Conservation (phyloP, 2,113 vertebrate species). For the Paracanthobrama guichenoti region DNA sequence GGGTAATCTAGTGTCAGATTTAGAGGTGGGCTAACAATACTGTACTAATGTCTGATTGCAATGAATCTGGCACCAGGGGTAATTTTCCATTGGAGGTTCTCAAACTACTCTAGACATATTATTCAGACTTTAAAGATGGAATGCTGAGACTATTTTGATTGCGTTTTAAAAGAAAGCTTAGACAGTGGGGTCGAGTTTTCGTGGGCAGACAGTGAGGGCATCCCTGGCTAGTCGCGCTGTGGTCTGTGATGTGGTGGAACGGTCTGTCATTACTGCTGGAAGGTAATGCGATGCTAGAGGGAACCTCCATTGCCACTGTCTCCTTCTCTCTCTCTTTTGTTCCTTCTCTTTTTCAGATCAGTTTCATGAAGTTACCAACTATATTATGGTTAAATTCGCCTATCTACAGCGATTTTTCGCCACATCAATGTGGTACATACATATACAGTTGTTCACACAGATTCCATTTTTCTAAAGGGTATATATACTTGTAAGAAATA, state of each 20-base stretch:
- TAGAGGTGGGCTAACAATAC: slow-evolving; percentile 23
- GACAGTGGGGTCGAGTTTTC: slow-evolving; percentile 51
- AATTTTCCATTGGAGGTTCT: slow-evolving; percentile 33
- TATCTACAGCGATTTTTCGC: too few species aligned
- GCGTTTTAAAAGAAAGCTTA: slow-evolving; percentile 50
- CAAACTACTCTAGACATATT: slow-evolving; percentile 47
- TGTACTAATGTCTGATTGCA: neutral
- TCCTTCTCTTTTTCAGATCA: slow-evolving; percentile 35
- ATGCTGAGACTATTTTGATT: slow-evolving; percentile 50
- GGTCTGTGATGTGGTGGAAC: slow-evolving; percentile 53
- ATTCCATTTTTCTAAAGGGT: too few species aligned
- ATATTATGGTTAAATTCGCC: neutral
- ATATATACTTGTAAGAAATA: too few species aligned
- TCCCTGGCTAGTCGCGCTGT: slow-evolving; percentile 43
- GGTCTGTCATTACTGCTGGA: slow-evolving; percentile 39
- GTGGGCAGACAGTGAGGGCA: slow-evolving; percentile 57
- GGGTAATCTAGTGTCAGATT: neutral
- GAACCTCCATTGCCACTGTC: slow-evolving; percentile 31
- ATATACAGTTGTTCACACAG: too few species aligned
- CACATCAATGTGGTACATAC: too few species aligned
- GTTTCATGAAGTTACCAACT: neutral
- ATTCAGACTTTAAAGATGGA: slow-evolving; percentile 48
- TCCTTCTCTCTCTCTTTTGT: slow-evolving; percentile 43
- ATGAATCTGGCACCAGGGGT: slow-evolving; percentile 33
- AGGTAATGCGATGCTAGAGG: slow-evolving; percentile 38